phyloP scores from a whole-genome alignment of 2,888 invertebrate species.

The Abscondita cerata region DNA sequence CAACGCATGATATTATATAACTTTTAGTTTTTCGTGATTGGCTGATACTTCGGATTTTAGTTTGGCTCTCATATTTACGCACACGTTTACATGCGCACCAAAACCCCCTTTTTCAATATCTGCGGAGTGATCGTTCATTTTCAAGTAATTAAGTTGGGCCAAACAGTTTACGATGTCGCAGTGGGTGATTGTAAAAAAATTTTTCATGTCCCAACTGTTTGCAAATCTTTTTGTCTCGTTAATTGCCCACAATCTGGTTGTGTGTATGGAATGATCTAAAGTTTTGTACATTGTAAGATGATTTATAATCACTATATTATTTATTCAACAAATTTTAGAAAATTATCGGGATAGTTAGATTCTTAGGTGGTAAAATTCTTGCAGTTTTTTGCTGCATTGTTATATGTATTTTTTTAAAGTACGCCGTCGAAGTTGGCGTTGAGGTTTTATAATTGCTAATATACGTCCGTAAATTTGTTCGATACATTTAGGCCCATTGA shows the following conservation, averaged over 20 bases:
- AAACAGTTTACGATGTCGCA: slow-evolving; percentile 70
- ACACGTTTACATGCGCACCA: slow-evolving; percentile 80
- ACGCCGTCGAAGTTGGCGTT: too few species aligned
- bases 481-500: too few species aligned
- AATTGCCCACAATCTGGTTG: slow-evolving; percentile 78
- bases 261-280: slow-evolving; percentile 80
- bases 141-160: slow-evolving; percentile 63
- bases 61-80: slow-evolving; percentile 81
- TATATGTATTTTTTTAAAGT: too few species aligned
- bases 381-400: too few species aligned
- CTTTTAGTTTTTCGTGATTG: slow-evolving; percentile 79
- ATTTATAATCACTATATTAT: too few species aligned
- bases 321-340: too few species aligned
- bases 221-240: slow-evolving; percentile 75
- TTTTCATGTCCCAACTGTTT: slow-evolving; percentile 77
- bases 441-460: too few species aligned
- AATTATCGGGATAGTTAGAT: too few species aligned
- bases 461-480: too few species aligned
- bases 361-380: too few species aligned
- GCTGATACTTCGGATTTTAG: slow-evolving; percentile 79
- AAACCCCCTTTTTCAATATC: slow-evolving; percentile 63
- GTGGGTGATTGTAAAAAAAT: slow-evolving; percentile 74
- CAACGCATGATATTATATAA: slow-evolving; percentile 54
- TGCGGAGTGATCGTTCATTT: slow-evolving; percentile 68
- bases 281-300: too few species aligned